Evolutionary conservation across 64 coral and sea anemone species (phyloP), one percentile per base, ranked within the genome.

Genomic region (Dendrophyllia cribrosa): DNA sequence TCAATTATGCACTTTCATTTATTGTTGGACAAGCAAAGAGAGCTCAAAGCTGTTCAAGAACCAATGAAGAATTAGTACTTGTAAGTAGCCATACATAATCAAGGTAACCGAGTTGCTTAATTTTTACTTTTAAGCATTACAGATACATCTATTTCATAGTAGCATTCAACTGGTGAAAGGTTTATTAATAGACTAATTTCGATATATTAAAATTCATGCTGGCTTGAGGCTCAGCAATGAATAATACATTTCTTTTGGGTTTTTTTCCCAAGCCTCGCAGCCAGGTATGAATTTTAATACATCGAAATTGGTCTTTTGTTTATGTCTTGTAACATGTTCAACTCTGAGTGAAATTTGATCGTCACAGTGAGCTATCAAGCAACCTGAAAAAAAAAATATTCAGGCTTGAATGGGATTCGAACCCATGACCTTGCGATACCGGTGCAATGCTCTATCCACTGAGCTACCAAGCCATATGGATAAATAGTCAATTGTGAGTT

Each of bases 91-190:
- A 66, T 46, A 85, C 59, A 84, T 66, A 66, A 16, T 43, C 80
- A 84, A 66, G 59, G 44, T 66, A 84, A 62, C 59, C 55, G 24
- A 82, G 64, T 44, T 49, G 59, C 44, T 61, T 84, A 46, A 84
- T 66, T 49, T 34, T 11, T 4, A 66, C 59, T 66, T 49, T 66
- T 63, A 84, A 62, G 56, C 56, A 84, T 25, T 48, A 84, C 26
- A 49, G 47, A 84, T 62, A 78, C 53, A 6, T 51, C 60, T 79
- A 60, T 60, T 55, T 55, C 58, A 79, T 58, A 58, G 77, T 79
- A 96, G 43, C 17, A 96, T 7, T 66, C 88, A 92, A 67, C 68
- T 88, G 25, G 59, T 88, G 24, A 73, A 69, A 56, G 65, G 87
- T 17, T 53, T 79, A 79, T 96, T 77, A 24, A 77, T 47, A 46